Evolutionary conservation across 2,888 invertebrate genomes (phyloP), one percentile per base, ranked within the genome.

Genomic region (Resseliella maxima): DNA sequence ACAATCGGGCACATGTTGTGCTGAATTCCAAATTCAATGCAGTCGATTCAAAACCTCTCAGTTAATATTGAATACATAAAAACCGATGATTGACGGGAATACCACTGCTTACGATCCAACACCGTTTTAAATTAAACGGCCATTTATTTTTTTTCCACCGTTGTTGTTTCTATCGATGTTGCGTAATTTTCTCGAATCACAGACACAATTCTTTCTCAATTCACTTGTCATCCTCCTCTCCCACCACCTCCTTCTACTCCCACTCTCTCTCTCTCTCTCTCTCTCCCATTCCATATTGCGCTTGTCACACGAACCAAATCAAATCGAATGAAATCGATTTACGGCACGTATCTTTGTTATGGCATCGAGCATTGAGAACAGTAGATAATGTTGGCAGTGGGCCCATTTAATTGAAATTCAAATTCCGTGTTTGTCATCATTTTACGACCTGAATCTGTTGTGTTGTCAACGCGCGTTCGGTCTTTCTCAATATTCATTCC

Each of bases 321-420:
- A n/a, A 27, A 59, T 59, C 59, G 59, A 59, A 24, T 24, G 24
- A 5, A 59, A 59, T 59, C 59, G 27, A 59, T 59, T n/a, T 59
- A 27, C 8, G 18, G 46, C 46, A 50, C 46, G 46, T 50, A 59
- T 59, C 12, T 59, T 50, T 50, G 15, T 2, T 18, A 41, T 5
- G 41, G 21, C 5, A 27, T 59, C 59, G 27, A 8, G n/a, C n/a
- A n/a, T n/a, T n/a, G n/a, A n/a, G n/a, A n/a, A n/a, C n/a, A n/a
- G n/a, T n/a, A n/a, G n/a, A n/a, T n/a, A n/a, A n/a, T n/a, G n/a
- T n/a, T n/a, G n/a, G n/a, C n/a, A n/a, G n/a, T 1, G 31, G 31
- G 2, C 0, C 18, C 27, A 72, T 31, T 72, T 72, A 72, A 72
- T 72, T 72, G 72, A 72, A 72, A 72, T 72, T 72, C 72, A 72